Conservation (phyloP, 2,797 vertebrate genomes). For the Anniella stebbinsi region DNA sequence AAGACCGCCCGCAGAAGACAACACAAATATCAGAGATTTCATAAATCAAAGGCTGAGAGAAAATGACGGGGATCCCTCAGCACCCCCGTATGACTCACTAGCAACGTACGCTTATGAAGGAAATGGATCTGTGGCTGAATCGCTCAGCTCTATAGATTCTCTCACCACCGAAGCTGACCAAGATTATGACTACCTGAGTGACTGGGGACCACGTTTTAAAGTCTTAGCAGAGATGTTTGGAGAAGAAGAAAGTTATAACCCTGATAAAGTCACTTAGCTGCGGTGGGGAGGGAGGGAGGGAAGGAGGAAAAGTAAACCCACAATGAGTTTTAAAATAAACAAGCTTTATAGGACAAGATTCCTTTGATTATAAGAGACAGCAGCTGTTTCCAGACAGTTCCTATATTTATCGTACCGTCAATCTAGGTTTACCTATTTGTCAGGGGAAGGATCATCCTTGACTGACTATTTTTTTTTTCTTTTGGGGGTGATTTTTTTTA, state of each 20-base stretch:
- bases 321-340: slow-evolving; percentile 62
- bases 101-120: slow-evolving; percentile 98
- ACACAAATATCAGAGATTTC: slow-evolving; percentile 93
- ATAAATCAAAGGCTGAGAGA: slow-evolving; percentile 92
- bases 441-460: slow-evolving; percentile 65
- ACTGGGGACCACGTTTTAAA: slow-evolving; percentile 98
- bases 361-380: slow-evolving; percentile 70
- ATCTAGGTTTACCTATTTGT: slow-evolving; percentile 70
- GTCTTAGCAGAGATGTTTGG: slow-evolving; percentile 96
- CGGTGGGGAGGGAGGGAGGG: not conserved
- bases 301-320: slow-evolving; percentile 55
- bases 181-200: slow-evolving; percentile 93
- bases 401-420: slow-evolving; percentile 77
- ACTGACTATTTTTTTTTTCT: slow-evolving; percentile 49
- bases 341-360: slow-evolving; percentile 74
- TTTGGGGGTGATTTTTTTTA: slow-evolving; percentile 63
- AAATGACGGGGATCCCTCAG: slow-evolving; percentile 89
- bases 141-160: slow-evolving; percentile 95
- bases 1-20: slow-evolving; percentile 84
- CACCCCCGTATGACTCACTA: slow-evolving; percentile 96
- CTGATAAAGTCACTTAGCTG: slow-evolving; percentile 82
- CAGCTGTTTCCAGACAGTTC: slow-evolving; percentile 76
- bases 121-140: slow-evolving; percentile 92
- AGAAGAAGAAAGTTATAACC: slow-evolving; percentile 84
- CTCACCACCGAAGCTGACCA: slow-evolving; percentile 86